These are phyloP conservation scores for Leptosomus discolor DNA, from an alignment of 2,113 vertebrate genomes.

Conservation along the genomic window DNA sequence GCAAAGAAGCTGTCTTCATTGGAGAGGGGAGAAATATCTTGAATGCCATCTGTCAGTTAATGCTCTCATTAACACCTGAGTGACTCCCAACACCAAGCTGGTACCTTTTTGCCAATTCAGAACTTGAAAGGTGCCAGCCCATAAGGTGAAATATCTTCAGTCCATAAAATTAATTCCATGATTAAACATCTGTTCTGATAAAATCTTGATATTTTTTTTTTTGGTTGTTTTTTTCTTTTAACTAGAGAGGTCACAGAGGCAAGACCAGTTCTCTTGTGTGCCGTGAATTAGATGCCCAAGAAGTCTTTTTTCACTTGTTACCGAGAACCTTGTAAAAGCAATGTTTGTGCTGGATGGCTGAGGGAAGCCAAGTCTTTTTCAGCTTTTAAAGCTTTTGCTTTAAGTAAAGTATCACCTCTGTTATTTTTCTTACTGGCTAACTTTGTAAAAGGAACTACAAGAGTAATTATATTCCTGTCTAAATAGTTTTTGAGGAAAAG, in stretches of 20 bases:
- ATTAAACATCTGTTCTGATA: background rate
- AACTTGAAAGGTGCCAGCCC: conserved; percentile 27
- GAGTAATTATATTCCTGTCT: background rate
- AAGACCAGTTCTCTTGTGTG: background rate
- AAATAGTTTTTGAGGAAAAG: background rate
- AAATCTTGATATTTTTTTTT: background rate
- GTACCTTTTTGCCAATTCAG: conserved; percentile 36
- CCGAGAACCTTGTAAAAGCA: background rate
- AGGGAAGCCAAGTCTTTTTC: background rate
- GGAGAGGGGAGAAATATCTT: conserved; percentile 39
- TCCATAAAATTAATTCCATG: conserved; percentile 40
- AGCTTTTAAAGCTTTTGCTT: background rate
- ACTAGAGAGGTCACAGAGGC: background rate
- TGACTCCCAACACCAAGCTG: conserved; percentile 44
- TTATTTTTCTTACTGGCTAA: background rate
- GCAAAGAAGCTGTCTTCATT: conserved; percentile 11
- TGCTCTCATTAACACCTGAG: conserved; percentile 68
- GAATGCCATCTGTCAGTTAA: conserved; percentile 57
- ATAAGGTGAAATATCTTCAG: conserved; percentile 50
- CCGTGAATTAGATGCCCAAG: background rate
- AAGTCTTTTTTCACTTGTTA: background rate
- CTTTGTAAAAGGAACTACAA: background rate
- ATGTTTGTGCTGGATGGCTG: background rate
- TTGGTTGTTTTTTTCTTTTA: background rate
- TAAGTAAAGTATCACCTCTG: background rate